Percentiles rank a stretch among this genome's conserved stretches.
Conservation (phyloP, 2,797 vertebrate genomes). For the Scarus forsteni region DNA sequence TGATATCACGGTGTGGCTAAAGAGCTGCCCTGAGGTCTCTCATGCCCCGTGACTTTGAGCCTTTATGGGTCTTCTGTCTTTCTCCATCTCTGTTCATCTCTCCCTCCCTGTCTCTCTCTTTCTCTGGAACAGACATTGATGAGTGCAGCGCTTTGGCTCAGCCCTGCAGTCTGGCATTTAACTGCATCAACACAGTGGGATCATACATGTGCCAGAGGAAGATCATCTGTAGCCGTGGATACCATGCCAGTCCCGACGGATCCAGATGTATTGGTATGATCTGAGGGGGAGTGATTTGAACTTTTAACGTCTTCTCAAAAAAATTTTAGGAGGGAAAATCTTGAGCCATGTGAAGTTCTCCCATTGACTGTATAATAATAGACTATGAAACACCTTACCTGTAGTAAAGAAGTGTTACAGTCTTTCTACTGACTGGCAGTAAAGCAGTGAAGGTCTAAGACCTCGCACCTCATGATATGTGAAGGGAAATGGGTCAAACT, state of each 20-base stretch:
- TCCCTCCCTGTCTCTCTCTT: neutral
- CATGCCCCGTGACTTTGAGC: slow-evolving; percentile 29
- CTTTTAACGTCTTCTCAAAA: no score
- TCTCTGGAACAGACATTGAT: slow-evolving; percentile 84
- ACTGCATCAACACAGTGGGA: slow-evolving; percentile 93
- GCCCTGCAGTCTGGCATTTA: slow-evolving; percentile 89
- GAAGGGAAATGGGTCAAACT: no score
- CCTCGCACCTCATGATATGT: no score
- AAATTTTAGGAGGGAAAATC: no score
- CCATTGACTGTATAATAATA: no score
- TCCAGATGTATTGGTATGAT: slow-evolving; percentile 90
- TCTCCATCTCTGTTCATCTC: slow-evolving; percentile 25
- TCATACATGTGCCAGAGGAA: slow-evolving; percentile 93
- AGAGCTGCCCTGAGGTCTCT: slow-evolving; percentile 47
- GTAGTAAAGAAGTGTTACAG: no score
- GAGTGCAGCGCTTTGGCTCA: slow-evolving; percentile 87
- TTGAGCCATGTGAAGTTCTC: no score
- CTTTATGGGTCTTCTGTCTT: slow-evolving; percentile 31
- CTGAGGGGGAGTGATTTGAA: no score
- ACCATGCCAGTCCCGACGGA: slow-evolving; percentile 89
- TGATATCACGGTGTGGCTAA: slow-evolving; percentile 60
- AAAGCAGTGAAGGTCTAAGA: no score
- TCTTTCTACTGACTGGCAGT: no score
- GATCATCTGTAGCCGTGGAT: slow-evolving; percentile 89
- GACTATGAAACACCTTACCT: no score